Percentiles rank a stretch among this genome's conserved stretches.
Evolutionary conservation across 2,888 invertebrate genomes (phyloP).

Genomic region (Formica aserva): DNA sequence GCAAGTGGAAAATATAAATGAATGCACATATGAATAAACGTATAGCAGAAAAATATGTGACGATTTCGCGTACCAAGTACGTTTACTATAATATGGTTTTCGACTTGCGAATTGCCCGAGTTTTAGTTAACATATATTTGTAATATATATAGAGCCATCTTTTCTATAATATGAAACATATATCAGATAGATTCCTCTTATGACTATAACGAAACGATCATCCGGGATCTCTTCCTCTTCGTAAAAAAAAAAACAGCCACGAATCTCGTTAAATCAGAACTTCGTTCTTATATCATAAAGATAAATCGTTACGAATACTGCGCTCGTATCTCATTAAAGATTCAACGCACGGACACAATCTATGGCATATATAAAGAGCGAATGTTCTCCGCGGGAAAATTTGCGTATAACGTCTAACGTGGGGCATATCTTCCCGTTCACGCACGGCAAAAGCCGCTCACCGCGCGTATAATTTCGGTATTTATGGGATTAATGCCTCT

Average conservation of each 20-base stretch:
- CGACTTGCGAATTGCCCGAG: background rate
- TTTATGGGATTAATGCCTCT: slow-evolving; percentile 83
- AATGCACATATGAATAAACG: background rate
- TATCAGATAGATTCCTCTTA: background rate
- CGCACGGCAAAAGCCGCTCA: slow-evolving; percentile 16
- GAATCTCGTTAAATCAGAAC: background rate
- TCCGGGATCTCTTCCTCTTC: background rate
- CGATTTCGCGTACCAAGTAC: background rate
- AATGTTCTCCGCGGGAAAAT: slow-evolving; percentile 26
- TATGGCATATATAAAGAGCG: slow-evolving; percentile 22
- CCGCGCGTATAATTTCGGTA: slow-evolving; percentile 81
- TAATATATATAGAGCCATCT: background rate
- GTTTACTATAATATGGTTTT: background rate
- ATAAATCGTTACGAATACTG: slow-evolving; percentile 4
- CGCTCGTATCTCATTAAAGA: slow-evolving; percentile 3
- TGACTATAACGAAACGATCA: background rate
- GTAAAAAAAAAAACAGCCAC: too few species aligned
- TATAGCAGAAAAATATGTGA: background rate
- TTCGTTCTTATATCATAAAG: background rate
- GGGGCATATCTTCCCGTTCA: background rate
- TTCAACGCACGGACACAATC: slow-evolving; percentile 26
- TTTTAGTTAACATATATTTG: background rate
- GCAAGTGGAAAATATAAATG: background rate
- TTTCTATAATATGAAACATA: slow-evolving; percentile 11
- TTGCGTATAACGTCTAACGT: slow-evolving; percentile 8